Evolutionary conservation across 2,888 invertebrate species (phyloP).

Genomic region (Eulithis prunata): DNA sequence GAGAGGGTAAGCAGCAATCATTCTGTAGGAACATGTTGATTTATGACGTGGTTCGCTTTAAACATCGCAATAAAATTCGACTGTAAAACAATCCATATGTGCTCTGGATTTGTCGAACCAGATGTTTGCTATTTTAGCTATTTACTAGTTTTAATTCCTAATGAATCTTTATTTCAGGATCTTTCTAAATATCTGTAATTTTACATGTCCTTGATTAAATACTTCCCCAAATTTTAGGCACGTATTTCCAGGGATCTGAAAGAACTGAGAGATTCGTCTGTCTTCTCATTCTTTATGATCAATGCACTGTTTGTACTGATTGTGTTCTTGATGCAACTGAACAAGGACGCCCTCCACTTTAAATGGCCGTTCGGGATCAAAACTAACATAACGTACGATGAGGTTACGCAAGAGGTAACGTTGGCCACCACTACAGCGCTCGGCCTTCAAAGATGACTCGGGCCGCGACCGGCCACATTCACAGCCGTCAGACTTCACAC

Average conservation of each 20-base stretch:
- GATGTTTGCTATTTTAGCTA: too few relatives aligned
- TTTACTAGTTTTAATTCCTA: conserved; percentile 30
- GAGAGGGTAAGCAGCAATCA: conserved; percentile 88
- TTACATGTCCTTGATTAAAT: conserved; percentile 49
- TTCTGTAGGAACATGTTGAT: background rate
- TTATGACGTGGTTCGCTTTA: background rate
- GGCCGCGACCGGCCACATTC: conserved; percentile 44
- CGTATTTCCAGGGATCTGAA: conserved; percentile 95
- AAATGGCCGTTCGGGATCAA: conserved; percentile 98
- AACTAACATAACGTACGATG: conserved; percentile 96
- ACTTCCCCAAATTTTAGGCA: conserved; percentile 88
- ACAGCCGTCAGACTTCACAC: conserved; percentile 22
- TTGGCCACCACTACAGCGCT: conserved; percentile 75
- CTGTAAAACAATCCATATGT: too few relatives aligned
- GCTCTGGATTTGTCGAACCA: too few relatives aligned
- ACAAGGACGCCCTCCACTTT: conserved; percentile 97
- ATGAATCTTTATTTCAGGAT: conserved; percentile 57
- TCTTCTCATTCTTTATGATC: conserved; percentile 99
- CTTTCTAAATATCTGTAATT: conserved; percentile 34
- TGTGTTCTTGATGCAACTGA: conserved; percentile 98
- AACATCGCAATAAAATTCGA: background rate
- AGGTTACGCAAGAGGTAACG: conserved; percentile 96
- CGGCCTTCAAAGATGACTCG: conserved; percentile 81
- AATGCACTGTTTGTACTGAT: conserved; percentile 99
- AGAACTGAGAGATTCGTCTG: conserved; percentile 97